Evolutionary conservation across 2,888 invertebrate species (phyloP), one percentile per base, ranked within the genome.

Genomic region (Apotomis turbidana): DNA sequence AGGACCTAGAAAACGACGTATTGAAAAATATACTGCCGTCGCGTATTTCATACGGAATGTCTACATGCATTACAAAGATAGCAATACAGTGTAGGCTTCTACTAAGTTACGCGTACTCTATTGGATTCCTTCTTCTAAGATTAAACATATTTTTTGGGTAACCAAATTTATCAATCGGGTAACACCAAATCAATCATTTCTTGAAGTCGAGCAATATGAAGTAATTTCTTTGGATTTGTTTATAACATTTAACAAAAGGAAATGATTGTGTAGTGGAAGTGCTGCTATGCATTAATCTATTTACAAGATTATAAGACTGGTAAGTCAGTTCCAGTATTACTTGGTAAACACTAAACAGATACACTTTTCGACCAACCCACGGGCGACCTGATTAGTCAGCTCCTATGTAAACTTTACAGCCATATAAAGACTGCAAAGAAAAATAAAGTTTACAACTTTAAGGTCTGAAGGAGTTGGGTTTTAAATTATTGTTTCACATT

Each of bases 371-470:
- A 74, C 76, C 76, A 77, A 78, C 79, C 79, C 78, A 78, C 76
- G 63, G 73, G 73, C 77, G 81, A 81, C 81, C 82, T 78, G 77
- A 79, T 79, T 81, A 73, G 72, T 72, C 72, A 72, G 72, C 73
- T 70, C 55, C 69, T 73, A 73, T 70, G 69, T 66, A 70, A 73
- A 70, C 64, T 70, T 70, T 54, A 62, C 68, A 61, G 38, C 66
- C 67, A 72, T 72, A 68, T 68, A 68, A 72, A 63, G 64, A 58
- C 44, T 58, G 70, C 57, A 51, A 49, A 57, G 44, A 63, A 64
- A 27, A 64, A 57, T 57, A n/a, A 59, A 13, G 51, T 12, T 41
- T 36, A 55, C 55, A 57, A n/a, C 15, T 13, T 49, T 38, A 13
- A 49, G 49, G 46, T 46, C 9, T 46, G 12, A 12, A 15, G 36